These are phyloP conservation scores for Ceratotherium simum DNA, from an alignment of 2,113 vertebrate species.

Conservation along the genomic window DNA sequence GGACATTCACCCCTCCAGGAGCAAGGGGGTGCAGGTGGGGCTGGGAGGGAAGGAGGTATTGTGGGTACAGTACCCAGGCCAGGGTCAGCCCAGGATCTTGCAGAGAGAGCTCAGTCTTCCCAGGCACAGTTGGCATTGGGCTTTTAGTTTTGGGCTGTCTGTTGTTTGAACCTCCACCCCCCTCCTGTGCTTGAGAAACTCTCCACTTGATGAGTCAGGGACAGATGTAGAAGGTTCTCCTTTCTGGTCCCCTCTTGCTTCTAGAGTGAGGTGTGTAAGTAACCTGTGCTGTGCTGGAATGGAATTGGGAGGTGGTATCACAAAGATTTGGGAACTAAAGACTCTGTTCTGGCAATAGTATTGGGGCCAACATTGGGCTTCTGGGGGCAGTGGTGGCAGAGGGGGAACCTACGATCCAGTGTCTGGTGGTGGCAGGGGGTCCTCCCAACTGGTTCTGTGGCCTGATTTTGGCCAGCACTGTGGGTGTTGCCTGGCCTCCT, in stretches of 20 bases:
- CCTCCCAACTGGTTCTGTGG: not conserved
- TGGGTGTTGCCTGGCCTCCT: not conserved
- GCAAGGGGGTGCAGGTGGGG: accelerated
- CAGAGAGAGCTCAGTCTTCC: not conserved
- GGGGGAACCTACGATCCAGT: not conserved
- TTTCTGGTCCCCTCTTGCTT: not conserved
- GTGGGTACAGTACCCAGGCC: not conserved
- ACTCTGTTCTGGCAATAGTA: not conserved
- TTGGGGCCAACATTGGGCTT: not conserved
- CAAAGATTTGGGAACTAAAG: not conserved
- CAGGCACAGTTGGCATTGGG: not conserved
- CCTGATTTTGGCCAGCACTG: not conserved
- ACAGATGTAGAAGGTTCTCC: too few relatives aligned
- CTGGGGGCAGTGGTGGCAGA: not conserved
- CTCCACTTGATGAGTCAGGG: not conserved
- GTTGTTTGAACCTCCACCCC: not conserved
- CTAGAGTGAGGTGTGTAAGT: too few relatives aligned
- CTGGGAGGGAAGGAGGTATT: not conserved
- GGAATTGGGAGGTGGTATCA: not conserved
- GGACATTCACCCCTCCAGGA: not conserved
- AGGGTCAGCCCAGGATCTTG: not conserved
- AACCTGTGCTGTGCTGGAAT: not conserved
- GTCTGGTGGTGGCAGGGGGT: too few relatives aligned
- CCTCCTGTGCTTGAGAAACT: not conserved
- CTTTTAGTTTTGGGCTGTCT: not conserved